Evolutionary conservation across 30 jellyfish, hydroid and myxozoan genomes (phyloP), one percentile per base, ranked within the genome.

Genomic region (Sanderia malayensis): DNA sequence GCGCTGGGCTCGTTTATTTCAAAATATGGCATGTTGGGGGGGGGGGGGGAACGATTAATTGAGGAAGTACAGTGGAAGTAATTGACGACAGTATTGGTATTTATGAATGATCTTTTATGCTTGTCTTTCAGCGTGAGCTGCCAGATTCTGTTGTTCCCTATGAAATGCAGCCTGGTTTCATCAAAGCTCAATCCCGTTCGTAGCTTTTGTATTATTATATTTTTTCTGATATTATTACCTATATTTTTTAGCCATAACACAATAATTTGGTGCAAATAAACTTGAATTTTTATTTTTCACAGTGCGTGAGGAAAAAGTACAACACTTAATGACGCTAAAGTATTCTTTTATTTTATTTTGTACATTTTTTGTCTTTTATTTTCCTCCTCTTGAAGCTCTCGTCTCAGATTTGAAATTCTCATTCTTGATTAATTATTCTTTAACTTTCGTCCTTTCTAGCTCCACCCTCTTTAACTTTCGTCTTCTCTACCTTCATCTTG

Each of bases 111-210:
- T n/a, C n/a, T n/a, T n/a, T n/a, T n/a, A n/a, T n/a, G n/a, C n/a
- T 61, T 37, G 24, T 32, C 63, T 58, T 69, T 34, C 66, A 81
- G 84, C 85, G 97, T 2, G 93, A 81, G 47, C 80, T 88, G 20
- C 79, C 95, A 15, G 97, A 88, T 41, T 80, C 97, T 44, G 95
- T 88, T 13, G 82, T 88, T 0, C 95, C 97, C 20, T 86, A 81
- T 25, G 89, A 81, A 21, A 46, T 81, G 86, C 97, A 88, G 64
- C 93, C 93, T n/a, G 32, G 76, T n/a, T 81, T 88, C 58, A 88
- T 88, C 34, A 32, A 57, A 29, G 86, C 89, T 17, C 96, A 87
- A 44, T 79, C 73, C 7, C 26, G 89, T 78, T 32, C 21, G 89
- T 76, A 11, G 20, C 44, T 22, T 32, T 37, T 13, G 6, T 37